These are phyloP conservation scores for Tenebrio molitor DNA, from an alignment of 1,140 invertebrate genomes.

Conservation along the genomic window DNA sequence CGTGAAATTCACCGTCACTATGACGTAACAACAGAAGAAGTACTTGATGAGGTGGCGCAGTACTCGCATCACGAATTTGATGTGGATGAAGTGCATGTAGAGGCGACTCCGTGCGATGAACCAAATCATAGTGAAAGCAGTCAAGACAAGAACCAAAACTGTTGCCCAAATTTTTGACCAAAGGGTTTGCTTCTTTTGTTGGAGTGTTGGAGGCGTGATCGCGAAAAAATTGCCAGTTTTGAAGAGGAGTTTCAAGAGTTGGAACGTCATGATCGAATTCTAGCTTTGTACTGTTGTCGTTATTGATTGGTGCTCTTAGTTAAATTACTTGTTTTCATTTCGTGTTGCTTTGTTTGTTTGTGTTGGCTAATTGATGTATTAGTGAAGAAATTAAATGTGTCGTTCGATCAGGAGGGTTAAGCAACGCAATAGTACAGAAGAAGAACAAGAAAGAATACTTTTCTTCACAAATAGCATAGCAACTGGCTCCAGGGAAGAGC, in stretches of 20 bases:
- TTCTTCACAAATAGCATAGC: no score
- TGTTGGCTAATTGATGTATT: no score
- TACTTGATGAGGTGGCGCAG: not conserved
- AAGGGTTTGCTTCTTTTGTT: not conserved
- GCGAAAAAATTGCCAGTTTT: constrained; percentile 6
- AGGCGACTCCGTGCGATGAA: not conserved
- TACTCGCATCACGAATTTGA: constrained; percentile 9
- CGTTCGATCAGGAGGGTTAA: no score
- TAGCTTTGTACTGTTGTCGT: no score
- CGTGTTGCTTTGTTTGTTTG: no score
- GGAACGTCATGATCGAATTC: not conserved
- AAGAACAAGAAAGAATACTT: no score
- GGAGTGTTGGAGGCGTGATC: not conserved
- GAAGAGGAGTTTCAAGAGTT: not conserved
- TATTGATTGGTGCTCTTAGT: no score
- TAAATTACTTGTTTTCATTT: no score
- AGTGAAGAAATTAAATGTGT: no score
- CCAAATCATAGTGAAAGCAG: not conserved
- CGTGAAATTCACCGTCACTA: not conserved
- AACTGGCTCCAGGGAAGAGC: no score
- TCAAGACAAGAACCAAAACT: not conserved
- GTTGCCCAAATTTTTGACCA: not conserved
- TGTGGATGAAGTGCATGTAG: not conserved
- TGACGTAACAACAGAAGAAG: not conserved
- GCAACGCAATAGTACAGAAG: no score